Evolutionary conservation across 92 coral and sea anemone species (phyloP).

Genomic region (Heteractis magnifica): DNA sequence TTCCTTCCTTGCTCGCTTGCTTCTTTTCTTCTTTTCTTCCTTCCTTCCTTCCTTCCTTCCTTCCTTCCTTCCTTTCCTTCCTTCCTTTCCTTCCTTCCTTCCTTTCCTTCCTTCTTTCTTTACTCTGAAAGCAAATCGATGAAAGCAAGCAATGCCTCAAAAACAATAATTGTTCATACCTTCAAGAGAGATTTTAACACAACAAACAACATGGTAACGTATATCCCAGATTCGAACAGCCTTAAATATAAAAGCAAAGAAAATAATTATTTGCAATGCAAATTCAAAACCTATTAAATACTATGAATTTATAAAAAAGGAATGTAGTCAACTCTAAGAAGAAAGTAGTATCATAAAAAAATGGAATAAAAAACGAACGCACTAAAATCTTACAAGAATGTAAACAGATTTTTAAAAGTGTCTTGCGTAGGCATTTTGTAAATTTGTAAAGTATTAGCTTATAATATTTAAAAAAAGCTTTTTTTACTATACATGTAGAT

Average conservation of each 20-base stretch:
- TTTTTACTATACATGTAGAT: too few relatives aligned
- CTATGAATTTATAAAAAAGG: too few relatives aligned
- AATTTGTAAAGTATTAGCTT: too few relatives aligned
- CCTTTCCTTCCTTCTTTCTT: neutral
- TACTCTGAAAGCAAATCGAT: neutral
- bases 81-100: neutral
- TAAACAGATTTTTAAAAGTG: too few relatives aligned
- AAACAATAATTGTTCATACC: conserved; percentile 39
- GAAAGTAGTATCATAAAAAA: too few relatives aligned
- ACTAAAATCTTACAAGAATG: too few relatives aligned
- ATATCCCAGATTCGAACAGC: conserved; percentile 71
- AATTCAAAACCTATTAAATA: neutral
- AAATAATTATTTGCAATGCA: neutral
- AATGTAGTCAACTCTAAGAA: too few relatives aligned
- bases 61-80: neutral
- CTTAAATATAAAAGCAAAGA: conserved; percentile 20
- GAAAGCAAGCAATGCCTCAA: neutral
- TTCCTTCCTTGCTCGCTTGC: neutral
- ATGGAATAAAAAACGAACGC: too few relatives aligned
- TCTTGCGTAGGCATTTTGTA: too few relatives aligned
- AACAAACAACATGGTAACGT: conserved; percentile 81
- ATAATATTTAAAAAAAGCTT: too few relatives aligned
- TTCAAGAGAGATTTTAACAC: conserved; percentile 65
- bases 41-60: neutral
- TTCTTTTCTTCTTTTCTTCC: neutral